Base-by-base conservation (phyloP, 2,113 vertebrate genomes). In the Eonycteris spelaea region DNA sequence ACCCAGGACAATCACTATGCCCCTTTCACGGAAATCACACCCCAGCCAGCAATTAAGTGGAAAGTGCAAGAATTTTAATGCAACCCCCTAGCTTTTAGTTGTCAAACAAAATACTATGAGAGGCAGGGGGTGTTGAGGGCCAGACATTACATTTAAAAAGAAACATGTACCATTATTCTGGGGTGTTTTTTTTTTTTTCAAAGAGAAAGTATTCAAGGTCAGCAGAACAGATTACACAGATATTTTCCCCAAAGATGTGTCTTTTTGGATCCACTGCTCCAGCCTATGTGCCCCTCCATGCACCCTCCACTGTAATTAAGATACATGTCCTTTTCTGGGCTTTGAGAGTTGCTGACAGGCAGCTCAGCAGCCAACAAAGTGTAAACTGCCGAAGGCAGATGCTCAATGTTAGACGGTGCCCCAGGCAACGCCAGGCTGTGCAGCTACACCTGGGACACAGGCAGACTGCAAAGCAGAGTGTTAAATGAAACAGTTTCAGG, bases 11-110 rank as follows among this genome's bases (percentile, higher is more conserved):
- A 78, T 89, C 91, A 71, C 59, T 22, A 70, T 43, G 86, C 82
- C 91, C 92, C 96, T 86, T 88, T 86, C 80, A 92, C 78, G 57
- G 35, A 96, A 97, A 96, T 97, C 95, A 94, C 94, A 82, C 87
- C 78, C 86, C 35, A 82, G 92, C 55, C 84, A 95, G 74, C 86
- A 95, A 97, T 93, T 94, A 96, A 70, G 89, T 53, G 77, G 71
- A 86, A 96, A 95, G 73, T 28, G 24, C 65, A 78, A 86, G 86
- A 91, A 91, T 95, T 82, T 86, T 89, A 89, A 93, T 80, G 59
- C 73, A 94, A 61, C 12, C 59, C 84, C 67, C 90, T 61, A 48
- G 88, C 67, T 96, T 94, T 86, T 48, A 65, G 90, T 78, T 97
- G 93, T 94, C 96, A 96, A 95, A 95, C 63, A 96, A 96, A 97